Percentiles rank a stretch among this genome's conserved stretches.
These are phyloP conservation scores for Melipona beecheii DNA, from an alignment of 2,888 invertebrate genomes.

Conservation along the genomic window DNA sequence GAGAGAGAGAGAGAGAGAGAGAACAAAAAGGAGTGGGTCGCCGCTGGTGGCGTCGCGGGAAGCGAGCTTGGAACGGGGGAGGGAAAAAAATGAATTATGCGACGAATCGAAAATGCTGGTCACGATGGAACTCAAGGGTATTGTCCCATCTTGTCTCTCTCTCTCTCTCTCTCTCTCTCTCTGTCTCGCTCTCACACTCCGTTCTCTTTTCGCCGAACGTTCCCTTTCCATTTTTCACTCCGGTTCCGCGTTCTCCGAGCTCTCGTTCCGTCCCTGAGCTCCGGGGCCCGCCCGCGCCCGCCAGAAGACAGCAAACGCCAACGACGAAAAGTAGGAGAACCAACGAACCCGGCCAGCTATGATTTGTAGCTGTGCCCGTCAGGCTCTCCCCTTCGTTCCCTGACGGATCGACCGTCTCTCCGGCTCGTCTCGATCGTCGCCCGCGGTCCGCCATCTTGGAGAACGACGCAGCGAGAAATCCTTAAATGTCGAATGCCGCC, in stretches of 20 bases:
- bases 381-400: slow-evolving; percentile 48
- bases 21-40: slow-evolving; percentile 14
- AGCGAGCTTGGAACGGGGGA: slow-evolving; percentile 1
- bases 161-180: no score
- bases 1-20: not conserved
- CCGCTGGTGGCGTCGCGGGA: slow-evolving; percentile 39
- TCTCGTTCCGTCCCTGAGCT: not conserved
- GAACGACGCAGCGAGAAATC: no score
- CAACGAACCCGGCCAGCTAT: slow-evolving; percentile 56
- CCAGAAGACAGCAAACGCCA: slow-evolving; percentile 29
- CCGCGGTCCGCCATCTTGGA: not conserved
- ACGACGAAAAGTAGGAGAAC: slow-evolving; percentile 27
- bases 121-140: slow-evolving; percentile 74
- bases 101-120: slow-evolving; percentile 76
- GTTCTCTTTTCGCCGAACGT: no score
- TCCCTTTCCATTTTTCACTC: no score
- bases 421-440: slow-evolving; percentile 49
- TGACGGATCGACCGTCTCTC: slow-evolving; percentile 69
- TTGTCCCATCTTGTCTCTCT: slow-evolving; percentile 70
- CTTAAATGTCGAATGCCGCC: no score
- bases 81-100: slow-evolving; percentile 73
- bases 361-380: slow-evolving; percentile 71
- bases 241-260: no score
- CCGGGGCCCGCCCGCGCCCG: not conserved
- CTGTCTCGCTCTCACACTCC: no score